These are phyloP conservation scores for Cylindroiulus punctatus DNA, from an alignment of 2,888 invertebrate genomes.

Conservation along the genomic window DNA sequence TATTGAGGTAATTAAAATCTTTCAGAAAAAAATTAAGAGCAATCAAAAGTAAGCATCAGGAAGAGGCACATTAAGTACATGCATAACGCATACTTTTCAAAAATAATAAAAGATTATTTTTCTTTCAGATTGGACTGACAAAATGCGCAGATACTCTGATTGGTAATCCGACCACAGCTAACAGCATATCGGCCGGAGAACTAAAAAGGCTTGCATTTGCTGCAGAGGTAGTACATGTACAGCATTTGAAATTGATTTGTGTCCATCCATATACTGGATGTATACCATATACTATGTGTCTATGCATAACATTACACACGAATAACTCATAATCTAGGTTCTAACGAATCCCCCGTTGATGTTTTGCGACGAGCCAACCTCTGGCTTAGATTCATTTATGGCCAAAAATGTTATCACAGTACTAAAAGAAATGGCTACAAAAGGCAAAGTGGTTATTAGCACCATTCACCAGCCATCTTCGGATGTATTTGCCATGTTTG, in stretches of 20 bases:
- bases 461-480: conserved; percentile 97
- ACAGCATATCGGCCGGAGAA: conserved; percentile 96
- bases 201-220: conserved; percentile 95
- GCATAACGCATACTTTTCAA: too few species aligned
- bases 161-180: conserved; percentile 84
- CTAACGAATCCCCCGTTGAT: conserved; percentile 93
- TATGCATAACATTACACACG: too few species aligned
- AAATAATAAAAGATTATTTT: not conserved
- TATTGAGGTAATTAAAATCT: conserved; percentile 70
- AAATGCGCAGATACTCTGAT: conserved; percentile 93
- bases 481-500: conserved; percentile 87
- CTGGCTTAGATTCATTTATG: conserved; percentile 96
- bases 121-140: conserved; percentile 79
- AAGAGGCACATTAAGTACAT: too few species aligned
- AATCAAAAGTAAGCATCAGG: too few species aligned
- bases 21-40: too few species aligned
- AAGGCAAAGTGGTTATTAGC: conserved; percentile 88
- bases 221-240: too few species aligned
- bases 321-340: conserved; percentile 48
- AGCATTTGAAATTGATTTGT: too few species aligned
- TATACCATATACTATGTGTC: not conserved
- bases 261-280: too few species aligned
- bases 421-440: conserved; percentile 65
- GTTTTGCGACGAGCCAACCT: conserved; percentile 98
- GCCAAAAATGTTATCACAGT: conserved; percentile 91